These are phyloP conservation scores for Luperina nickerlii DNA, from an alignment of 2,888 invertebrate genomes.

Conservation along the genomic window DNA sequence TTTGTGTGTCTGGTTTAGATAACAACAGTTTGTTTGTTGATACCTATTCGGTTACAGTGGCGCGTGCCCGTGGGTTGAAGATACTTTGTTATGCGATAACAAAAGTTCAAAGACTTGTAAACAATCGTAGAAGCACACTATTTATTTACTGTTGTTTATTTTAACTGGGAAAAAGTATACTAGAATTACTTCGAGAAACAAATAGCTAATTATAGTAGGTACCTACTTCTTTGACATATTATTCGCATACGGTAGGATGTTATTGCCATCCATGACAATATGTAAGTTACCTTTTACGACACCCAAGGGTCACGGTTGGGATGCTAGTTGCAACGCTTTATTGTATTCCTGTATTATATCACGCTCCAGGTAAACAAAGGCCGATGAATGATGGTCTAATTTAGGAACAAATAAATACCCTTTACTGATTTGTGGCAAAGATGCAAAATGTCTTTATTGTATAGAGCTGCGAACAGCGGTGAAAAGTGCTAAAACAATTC, in stretches of 20 bases:
- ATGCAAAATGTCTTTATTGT: background rate
- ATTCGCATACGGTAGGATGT: slow-evolving; percentile 16
- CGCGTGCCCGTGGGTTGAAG: background rate
- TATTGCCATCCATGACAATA: slow-evolving; percentile 6
- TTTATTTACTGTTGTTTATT: background rate
- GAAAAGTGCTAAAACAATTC: slow-evolving; percentile 23
- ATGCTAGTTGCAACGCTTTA: slow-evolving; percentile 9
- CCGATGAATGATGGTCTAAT: slow-evolving; percentile 28
- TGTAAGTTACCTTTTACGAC: slow-evolving; percentile 36
- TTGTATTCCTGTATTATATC: slow-evolving; percentile 39
- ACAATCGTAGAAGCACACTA: background rate
- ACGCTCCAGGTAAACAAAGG: slow-evolving; percentile 26
- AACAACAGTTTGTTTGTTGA: background rate
- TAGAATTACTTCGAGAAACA: background rate
- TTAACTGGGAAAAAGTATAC: background rate
- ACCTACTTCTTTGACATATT: background rate
- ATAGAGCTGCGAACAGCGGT: background rate
- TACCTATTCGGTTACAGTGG: background rate
- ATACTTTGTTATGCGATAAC: background rate
- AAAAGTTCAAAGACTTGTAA: slow-evolving; percentile 9
- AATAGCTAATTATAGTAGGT: background rate
- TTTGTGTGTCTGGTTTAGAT: background rate
- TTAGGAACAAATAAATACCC: background rate
- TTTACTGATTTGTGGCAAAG: slow-evolving; percentile 23
- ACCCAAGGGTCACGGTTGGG: slow-evolving; percentile 27